Base-by-base conservation (phyloP, 1,140 invertebrate species). In the Rhopalosiphum maidis region DNA sequence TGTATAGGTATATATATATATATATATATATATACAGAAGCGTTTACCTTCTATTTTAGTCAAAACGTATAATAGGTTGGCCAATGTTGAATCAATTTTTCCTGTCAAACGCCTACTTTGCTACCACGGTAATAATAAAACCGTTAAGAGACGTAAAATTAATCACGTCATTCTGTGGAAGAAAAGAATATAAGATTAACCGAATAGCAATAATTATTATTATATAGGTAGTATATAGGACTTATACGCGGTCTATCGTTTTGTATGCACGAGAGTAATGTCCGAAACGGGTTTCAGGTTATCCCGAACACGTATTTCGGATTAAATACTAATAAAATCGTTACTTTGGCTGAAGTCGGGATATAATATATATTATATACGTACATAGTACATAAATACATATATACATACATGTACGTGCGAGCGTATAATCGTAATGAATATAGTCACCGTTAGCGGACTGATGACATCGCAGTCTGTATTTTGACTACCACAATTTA, bases 221-320 rank as follows among this genome's bases (percentile, higher is more conserved):
- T 37, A 83, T 23, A 83, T 22, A 37, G 35, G 22, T 83, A 83
- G 35, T 37, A 18, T 41, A 85, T 41, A 85, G 83, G 83, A 85
- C 37, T 21, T 15, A 68, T 68, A 68, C 60, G 60, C 60, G 30
- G 60, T 77, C 60, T 77, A 77, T 35, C 83, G 83, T 85, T 41
- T 25, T 43, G 83, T 43, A 23, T 85, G 83, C 23, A 43, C 85
- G 85, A 41, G 85, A 86, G 23, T 46, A 15, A 55, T 23, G 35
- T 89, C 88, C 88, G 51, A 89, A 89, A 89, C 88, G 51, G 22
- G 51, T 89, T 89, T 89, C 35, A 46, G 46, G 48, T 37, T 89
- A 55, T 54, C 30, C 37, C 87, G 51, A 55, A 89, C 88, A 37
- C 51, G 88, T 89, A n/a, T 48, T 48, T n/a, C 15, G 46, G 86